Conservation (phyloP, 2,888 invertebrate species). For the Pelosia muscerda region DNA sequence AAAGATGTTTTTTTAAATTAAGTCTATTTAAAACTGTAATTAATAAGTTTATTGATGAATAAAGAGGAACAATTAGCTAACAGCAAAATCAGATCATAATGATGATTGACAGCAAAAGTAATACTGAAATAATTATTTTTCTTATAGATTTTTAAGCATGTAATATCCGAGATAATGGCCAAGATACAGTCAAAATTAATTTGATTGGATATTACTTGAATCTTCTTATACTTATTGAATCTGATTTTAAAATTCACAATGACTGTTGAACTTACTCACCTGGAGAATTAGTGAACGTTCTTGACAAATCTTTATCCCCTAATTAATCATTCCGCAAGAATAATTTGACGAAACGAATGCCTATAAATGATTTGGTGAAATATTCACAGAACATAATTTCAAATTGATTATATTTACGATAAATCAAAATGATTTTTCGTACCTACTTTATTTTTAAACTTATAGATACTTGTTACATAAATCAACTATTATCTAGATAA, state of each 20-base stretch:
- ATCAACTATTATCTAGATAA: neutral
- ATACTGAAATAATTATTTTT: neutral
- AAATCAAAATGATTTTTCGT: constrained; percentile 12
- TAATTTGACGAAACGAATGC: constrained; percentile 25
- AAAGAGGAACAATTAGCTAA: no score
- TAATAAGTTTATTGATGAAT: no score
- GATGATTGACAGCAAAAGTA: neutral
- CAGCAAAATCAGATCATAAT: no score
- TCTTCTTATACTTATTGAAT: neutral
- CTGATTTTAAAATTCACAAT: constrained; percentile 27
- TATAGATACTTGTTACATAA: neutral
- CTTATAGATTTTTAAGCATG: neutral
- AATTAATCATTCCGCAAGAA: constrained; percentile 41
- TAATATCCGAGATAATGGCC: no score
- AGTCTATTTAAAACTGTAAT: no score
- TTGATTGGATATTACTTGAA: neutral
- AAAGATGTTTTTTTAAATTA: no score
- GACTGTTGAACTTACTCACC: constrained; percentile 27
- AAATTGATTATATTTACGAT: constrained; percentile 26
- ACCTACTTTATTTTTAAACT: neutral
- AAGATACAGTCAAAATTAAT: constrained; percentile 7
- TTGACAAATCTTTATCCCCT: constrained; percentile 31
- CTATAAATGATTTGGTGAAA: constrained; percentile 27
- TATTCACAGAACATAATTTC: constrained; percentile 24
- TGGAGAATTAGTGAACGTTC: constrained; percentile 22